phyloP scores from a whole-genome alignment of 1,140 invertebrate genomes.

The Steinernema khuongi region DNA sequence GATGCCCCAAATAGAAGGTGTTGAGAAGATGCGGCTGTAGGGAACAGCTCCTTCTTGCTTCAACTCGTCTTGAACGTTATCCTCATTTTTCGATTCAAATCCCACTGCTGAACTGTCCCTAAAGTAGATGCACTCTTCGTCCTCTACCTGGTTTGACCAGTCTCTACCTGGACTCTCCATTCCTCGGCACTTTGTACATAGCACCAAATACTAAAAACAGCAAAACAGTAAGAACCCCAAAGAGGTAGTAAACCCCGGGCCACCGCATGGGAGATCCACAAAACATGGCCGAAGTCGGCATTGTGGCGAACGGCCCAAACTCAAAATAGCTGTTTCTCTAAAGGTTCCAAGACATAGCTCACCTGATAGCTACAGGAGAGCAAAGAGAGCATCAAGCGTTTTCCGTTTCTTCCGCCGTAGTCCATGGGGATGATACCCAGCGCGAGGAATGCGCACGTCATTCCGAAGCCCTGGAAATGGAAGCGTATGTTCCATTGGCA shows the following conservation, averaged over 20 bases:
- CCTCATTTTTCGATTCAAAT: neutral
- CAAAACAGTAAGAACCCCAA: neutral
- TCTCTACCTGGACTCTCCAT: too few relatives aligned
- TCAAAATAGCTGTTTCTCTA: neutral
- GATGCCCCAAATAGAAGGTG: neutral
- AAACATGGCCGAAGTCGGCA: neutral
- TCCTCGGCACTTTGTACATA: neutral
- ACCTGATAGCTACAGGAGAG: conserved; percentile 8
- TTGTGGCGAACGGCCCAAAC: neutral
- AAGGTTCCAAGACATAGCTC: neutral
- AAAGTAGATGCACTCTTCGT: neutral
- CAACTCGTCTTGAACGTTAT: neutral
- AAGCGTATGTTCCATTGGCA: neutral
- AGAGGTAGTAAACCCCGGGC: neutral
- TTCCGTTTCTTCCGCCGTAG: neutral
- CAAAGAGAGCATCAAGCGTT: neutral
- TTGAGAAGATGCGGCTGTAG: neutral
- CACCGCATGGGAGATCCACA: neutral
- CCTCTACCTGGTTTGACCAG: too few relatives aligned
- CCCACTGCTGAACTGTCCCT: neutral
- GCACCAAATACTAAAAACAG: neutral
- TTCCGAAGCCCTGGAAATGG: neutral
- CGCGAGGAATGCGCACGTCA: neutral
- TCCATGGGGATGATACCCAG: neutral
- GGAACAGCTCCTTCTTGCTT: conserved; percentile 1